A percentile compares a stretch with the other conserved stretches of the same genome.
phyloP scores from a whole-genome alignment of 2,113 vertebrate genomes.

The Eublepharis macularius region DNA sequence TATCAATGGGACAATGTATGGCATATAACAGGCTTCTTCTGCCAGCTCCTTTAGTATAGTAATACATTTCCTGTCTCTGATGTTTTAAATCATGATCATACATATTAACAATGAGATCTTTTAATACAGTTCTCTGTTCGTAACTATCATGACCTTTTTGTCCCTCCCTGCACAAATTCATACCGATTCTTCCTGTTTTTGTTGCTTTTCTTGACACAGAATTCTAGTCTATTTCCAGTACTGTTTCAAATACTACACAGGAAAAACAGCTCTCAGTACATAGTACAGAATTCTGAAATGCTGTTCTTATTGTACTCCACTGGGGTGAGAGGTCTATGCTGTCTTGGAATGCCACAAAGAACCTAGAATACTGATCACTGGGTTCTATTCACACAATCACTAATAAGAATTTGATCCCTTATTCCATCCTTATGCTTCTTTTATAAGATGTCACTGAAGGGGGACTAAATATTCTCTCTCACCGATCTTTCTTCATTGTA shows the following conservation, averaged over 20 bases:
- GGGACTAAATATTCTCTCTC: neutral
- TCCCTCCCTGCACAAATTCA: rapidly evolving
- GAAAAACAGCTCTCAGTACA: neutral
- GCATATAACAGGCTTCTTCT: neutral
- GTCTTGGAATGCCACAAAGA: neutral
- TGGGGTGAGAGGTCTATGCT: neutral
- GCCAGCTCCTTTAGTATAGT: neutral
- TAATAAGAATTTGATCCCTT: neutral
- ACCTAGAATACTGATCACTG: neutral
- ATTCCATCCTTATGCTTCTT: neutral
- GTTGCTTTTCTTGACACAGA: neutral
- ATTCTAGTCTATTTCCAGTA: neutral
- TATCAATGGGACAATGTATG: neutral
- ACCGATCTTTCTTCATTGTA: neutral
- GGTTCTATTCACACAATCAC: neutral
- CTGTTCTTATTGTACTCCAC: neutral
- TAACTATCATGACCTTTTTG: neutral
- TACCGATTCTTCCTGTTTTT: conserved; percentile 19
- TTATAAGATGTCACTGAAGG: neutral
- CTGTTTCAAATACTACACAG: neutral
- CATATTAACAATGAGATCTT: neutral
- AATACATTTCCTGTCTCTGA: neutral
- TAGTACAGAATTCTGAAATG: neutral
- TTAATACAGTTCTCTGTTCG: conserved; percentile 3
- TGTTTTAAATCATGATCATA: neutral